phyloP scores from a whole-genome alignment of 1,140 invertebrate genomes.

The Cydia amplana region DNA sequence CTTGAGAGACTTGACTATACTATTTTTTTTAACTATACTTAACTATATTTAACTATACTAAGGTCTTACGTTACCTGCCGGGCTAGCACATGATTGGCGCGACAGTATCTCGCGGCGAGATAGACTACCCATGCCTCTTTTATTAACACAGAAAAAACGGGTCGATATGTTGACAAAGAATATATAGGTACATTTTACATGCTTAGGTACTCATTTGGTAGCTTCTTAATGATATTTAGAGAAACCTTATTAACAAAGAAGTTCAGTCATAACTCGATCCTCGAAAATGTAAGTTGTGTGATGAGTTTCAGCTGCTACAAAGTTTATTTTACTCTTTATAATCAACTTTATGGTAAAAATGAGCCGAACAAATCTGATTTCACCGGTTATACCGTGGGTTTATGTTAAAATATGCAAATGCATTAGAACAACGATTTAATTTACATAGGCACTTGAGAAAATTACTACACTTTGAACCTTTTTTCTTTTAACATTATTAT shows the following conservation, averaged over 20 bases:
- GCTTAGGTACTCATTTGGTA: too few relatives aligned
- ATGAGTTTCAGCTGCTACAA: neutral
- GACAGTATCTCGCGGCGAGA: too few relatives aligned
- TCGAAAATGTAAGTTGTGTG: neutral
- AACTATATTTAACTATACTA: too few relatives aligned
- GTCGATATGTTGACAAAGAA: too few relatives aligned
- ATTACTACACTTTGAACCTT: neutral
- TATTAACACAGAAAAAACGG: too few relatives aligned
- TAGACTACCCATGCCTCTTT: too few relatives aligned
- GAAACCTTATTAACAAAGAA: neutral
- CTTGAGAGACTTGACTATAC: too few relatives aligned
- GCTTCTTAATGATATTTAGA: neutral
- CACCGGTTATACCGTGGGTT: neutral
- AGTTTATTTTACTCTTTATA: neutral
- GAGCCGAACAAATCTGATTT: neutral
- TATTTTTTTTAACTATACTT: too few relatives aligned
- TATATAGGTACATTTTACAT: too few relatives aligned
- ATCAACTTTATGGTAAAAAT: neutral
- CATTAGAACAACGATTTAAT: neutral
- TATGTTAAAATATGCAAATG: neutral
- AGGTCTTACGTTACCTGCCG: too few relatives aligned
- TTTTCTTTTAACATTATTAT: neutral
- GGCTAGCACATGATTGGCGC: too few relatives aligned
- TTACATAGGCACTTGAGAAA: constrained; percentile 7
- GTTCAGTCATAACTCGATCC: neutral